phyloP scores from a whole-genome alignment of 2,888 invertebrate genomes.

The Heliconius hortense region DNA sequence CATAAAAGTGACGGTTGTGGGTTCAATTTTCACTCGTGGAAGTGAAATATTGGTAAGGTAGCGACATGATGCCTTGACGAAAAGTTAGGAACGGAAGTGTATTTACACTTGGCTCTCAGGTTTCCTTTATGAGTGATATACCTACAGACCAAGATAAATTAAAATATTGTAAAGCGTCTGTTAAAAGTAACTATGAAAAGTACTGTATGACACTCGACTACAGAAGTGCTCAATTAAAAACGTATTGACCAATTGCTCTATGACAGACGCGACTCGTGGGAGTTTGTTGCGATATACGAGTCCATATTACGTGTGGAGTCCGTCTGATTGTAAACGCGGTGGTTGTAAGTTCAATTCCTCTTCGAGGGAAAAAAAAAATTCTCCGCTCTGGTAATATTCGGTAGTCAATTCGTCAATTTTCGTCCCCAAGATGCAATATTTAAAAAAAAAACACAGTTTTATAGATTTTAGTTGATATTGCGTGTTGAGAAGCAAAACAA shows the following conservation, averaged over 20 bases:
- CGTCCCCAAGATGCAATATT: not conserved
- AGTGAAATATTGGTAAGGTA: not conserved
- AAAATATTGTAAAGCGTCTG: too few relatives aligned
- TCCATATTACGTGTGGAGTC: not conserved
- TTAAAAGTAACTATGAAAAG: not conserved
- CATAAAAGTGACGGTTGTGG: not conserved
- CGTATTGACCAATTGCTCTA: constrained; percentile 37
- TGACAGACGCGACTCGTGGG: constrained; percentile 21
- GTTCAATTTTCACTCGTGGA: not conserved
- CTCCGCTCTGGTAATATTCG: too few relatives aligned
- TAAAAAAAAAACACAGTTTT: too few relatives aligned
- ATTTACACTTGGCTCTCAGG: too few relatives aligned
- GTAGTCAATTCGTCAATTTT: not conserved
- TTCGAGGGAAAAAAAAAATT: not conserved
- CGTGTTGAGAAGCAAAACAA: too few relatives aligned
- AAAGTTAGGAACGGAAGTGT: too few relatives aligned
- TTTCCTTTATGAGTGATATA: too few relatives aligned
- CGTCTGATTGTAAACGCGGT: not conserved
- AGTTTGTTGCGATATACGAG: not conserved
- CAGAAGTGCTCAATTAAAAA: constrained; percentile 40
- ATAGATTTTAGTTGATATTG: too few relatives aligned
- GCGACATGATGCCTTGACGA: not conserved
- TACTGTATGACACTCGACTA: not conserved
- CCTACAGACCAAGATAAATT: too few relatives aligned
- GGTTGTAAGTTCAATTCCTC: not conserved